Base-by-base conservation (phyloP, 1,140 invertebrate genomes). In the Triops longicaudatus region DNA sequence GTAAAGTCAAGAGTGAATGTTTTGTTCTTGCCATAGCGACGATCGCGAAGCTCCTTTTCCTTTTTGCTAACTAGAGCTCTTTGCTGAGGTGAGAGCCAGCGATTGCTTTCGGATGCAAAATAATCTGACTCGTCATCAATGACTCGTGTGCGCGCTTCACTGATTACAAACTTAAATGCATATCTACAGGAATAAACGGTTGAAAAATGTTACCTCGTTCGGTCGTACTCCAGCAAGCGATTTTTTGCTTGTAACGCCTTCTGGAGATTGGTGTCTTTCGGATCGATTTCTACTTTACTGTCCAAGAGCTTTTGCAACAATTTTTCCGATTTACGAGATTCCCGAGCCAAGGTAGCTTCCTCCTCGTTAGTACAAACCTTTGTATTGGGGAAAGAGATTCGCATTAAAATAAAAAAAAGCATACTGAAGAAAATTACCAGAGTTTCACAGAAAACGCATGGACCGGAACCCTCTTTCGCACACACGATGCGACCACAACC, bases 111-210 rank as follows among this genome's bases (percentile, higher is more conserved):
- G 7, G 90, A 85, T 79, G 90, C 89, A 85, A 94, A 98, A 84
- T 98, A 98, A 84, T 98, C 97, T 79, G 90, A 90, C 82, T 98
- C 93, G 84, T 98, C 96, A 83, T 98, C 96, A 78, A 96, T 97
- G 2, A 98, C 94, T 81, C 89, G 90, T 0, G 96, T 98, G 79
- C 94, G 87, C 77, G 89, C 88, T 80, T 92, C 90, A 85, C 94
- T 93, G 44, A 75, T 44, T 17, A 72, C 10, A 79, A 77, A 72
- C 26, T 26, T 73, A 14, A 74, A 72, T 75, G 1, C 26, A 43
- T 31, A n/a, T 76, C 9, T 44, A 50, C 37, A 72, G 50, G 75
- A 28, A 76, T 27, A 75, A 14, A 37, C 31, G 31, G 31, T 37
- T 2, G 31, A 72, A 73, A 1, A 43, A 41, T 77, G 77, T 77